Evolutionary conservation across 1,140 invertebrate genomes (phyloP), one percentile per base, ranked within the genome.

Genomic region (Akabosia matsudoensis): DNA sequence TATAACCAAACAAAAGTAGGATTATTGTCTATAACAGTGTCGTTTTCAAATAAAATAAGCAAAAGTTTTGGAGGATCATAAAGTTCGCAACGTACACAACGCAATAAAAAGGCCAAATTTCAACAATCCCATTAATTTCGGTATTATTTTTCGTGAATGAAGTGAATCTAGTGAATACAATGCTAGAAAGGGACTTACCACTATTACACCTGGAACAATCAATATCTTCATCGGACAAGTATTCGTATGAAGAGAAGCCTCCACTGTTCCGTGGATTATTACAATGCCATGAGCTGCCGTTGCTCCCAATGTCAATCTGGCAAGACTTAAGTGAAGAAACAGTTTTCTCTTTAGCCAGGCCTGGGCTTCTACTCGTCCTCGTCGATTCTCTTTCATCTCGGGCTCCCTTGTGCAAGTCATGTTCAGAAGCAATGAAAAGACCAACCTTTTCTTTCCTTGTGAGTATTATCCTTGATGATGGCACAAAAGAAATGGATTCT

Each of bases 231-330:
- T 45, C 7, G 7, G 7, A 10, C 7, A 18, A 45, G 7, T 45
- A 18, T 18, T 45, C 37, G 37, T 45, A 7, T 7, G 37, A 7
- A 45, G 37, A 45, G 18, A 18, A 45, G 37, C 7, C 7, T 10
- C 7, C 7, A 45, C 37, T 45, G 18, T 45, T 18, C 22, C 51
- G 30, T 16, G 37, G 18, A 54, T 28, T 31, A 10, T 33, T n/a
- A 18, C 10, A 67, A 7, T 54, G 45, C n/a, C 33, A 54, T n/a
- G 74, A 70, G 54, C 52, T n/a, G n/a, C n/a, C n/a, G n/a, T n/a
- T 24, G 18, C 22, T 30, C 18, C 33, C 24, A 37, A 22, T 73
- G 28, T 73, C 24, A 54, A 7, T 30, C 37, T n/a, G 31, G n/a
- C 10, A 54, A 10, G 2, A 14, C 45, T 1, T 52, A 18, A 31